Evolutionary conservation across 2,797 vertebrate genomes (phyloP).

Genomic region (Danionella dracula): DNA sequence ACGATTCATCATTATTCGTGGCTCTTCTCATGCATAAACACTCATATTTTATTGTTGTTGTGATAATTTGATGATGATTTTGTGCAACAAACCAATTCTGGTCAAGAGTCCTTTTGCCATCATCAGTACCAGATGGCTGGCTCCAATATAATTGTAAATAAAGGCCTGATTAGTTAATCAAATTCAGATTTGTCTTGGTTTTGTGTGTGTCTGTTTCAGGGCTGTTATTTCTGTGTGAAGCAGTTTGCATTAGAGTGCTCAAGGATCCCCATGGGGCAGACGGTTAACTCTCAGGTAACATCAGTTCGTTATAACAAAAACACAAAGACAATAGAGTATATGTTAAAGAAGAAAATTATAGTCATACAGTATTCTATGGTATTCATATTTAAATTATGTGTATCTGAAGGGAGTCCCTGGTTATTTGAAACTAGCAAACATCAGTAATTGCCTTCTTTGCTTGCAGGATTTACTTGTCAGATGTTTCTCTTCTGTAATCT

Average conservation of each 20-base stretch:
- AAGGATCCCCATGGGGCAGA: conserved; percentile 95
- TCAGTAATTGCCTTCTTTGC: not conserved
- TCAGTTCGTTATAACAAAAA: not conserved
- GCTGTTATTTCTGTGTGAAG: conserved; percentile 97
- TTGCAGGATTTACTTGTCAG: not conserved
- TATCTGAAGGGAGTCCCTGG: not conserved
- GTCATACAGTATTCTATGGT: not conserved
- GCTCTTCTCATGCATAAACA: too few species aligned
- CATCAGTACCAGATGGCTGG: too few species aligned
- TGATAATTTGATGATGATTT: too few species aligned
- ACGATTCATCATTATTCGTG: conserved; percentile 25
- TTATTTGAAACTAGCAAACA: not conserved
- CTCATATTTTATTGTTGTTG: too few species aligned
- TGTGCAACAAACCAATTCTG: not conserved
- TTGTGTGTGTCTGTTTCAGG: conserved; percentile 59
- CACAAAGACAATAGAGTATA: not conserved
- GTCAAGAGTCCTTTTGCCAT: too few species aligned
- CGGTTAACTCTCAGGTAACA: conserved; percentile 95
- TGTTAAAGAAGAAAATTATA: not conserved
- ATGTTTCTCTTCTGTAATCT: not conserved
- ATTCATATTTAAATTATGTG: too few species aligned
- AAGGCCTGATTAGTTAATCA: too few species aligned
- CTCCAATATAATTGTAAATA: too few species aligned
- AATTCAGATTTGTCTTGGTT: too few species aligned
- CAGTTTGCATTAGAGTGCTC: conserved; percentile 96